phyloP scores from a whole-genome alignment of 1,140 invertebrate species.

The Eufriesea mexicana region DNA sequence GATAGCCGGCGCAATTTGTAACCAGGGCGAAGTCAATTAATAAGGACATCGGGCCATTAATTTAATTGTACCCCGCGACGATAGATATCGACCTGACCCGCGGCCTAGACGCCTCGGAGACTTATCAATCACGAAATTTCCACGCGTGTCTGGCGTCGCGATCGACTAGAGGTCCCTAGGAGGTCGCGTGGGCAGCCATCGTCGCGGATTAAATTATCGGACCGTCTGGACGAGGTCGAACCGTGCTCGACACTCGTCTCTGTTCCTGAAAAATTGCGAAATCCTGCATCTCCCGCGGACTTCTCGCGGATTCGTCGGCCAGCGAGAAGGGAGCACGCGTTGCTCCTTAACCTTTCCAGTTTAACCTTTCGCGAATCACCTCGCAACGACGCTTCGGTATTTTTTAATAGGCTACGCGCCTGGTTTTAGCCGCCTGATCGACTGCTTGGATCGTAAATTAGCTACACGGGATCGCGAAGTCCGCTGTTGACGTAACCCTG shows the following conservation, averaged over 20 bases:
- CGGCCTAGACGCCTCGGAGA: constrained; percentile 15
- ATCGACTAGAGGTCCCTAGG: constrained; percentile 30
- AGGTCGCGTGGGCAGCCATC: too few relatives aligned
- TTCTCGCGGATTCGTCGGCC: background rate
- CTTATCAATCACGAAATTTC: constrained; percentile 59
- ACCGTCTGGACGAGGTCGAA: too few relatives aligned
- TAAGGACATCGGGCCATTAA: constrained; percentile 73
- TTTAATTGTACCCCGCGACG: constrained; percentile 65
- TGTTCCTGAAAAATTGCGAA: constrained; percentile 21
- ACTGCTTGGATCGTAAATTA: constrained; percentile 10
- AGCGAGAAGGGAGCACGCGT: background rate
- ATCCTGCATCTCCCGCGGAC: background rate
- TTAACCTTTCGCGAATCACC: constrained; percentile 38
- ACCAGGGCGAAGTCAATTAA: constrained; percentile 74
- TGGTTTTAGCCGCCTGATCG: background rate
- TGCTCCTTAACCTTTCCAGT: constrained; percentile 14
- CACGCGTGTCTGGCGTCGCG: too few relatives aligned
- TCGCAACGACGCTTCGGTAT: background rate
- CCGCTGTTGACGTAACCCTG: background rate
- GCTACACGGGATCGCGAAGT: too few relatives aligned
- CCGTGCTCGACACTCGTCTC: too few relatives aligned
- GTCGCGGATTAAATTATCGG: constrained; percentile 53
- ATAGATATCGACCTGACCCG: background rate
- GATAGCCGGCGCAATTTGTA: constrained; percentile 73
- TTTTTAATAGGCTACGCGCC: background rate